These are phyloP conservation scores for Esox niger DNA, from an alignment of 2,113 vertebrate species.

Conservation along the genomic window DNA sequence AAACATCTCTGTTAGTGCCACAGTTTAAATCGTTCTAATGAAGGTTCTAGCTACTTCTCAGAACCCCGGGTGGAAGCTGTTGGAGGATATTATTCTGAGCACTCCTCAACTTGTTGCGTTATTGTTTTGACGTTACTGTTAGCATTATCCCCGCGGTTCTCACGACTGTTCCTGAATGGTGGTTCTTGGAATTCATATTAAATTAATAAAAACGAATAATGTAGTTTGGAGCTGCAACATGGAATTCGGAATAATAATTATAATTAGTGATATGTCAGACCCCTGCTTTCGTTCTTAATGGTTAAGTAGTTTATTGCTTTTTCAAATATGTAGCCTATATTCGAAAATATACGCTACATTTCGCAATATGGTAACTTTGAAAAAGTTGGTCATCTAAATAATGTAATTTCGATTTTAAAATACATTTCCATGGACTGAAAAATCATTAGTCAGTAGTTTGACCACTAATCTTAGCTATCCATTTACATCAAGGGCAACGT, in stretches of 20 bases:
- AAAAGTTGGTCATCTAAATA: background rate
- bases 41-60: constrained; percentile 7
- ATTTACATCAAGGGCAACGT: background rate
- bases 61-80: background rate
- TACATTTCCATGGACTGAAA: constrained; percentile 1
- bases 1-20: constrained; percentile 42
- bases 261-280: too few relatives aligned
- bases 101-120: constrained; percentile 11
- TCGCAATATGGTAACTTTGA: background rate
- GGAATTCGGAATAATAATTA: too few relatives aligned
- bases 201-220: too few relatives aligned
- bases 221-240: too few relatives aligned
- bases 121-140: constrained; percentile 9
- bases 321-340: too few relatives aligned
- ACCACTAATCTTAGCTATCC: background rate
- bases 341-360: too few relatives aligned
- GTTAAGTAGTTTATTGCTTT: background rate
- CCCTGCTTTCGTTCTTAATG: background rate
- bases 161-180: too few relatives aligned
- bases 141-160: constrained; percentile 10
- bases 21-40: constrained; percentile 51
- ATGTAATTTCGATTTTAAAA: background rate
- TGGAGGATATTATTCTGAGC: constrained; percentile 16
- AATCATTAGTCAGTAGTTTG: constrained; percentile 14
- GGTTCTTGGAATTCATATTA: too few relatives aligned